Evolutionary conservation across 2,888 invertebrate species (phyloP), one percentile per base, ranked within the genome.

Genomic region (Leptinotarsa rubiginosa): DNA sequence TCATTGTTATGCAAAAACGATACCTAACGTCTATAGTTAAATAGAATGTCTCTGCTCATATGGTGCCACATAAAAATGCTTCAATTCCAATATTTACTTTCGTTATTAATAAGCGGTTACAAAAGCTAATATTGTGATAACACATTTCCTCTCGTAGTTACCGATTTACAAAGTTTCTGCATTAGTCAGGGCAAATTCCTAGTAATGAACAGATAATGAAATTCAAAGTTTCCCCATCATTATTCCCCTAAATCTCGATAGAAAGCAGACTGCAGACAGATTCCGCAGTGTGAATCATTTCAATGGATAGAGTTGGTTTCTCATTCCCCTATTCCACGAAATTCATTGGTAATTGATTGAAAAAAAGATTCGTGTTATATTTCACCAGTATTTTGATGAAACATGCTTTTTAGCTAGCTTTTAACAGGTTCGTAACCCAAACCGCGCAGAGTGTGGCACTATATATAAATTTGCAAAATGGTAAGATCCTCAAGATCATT

Each of bases 201-300:
- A 56, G 56, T 56, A 25, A 56, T 56, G 56, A 56, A 56, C 56
- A 56, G 56, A 56, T 56, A 56, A 56, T 56, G 20, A 22, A 56
- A 56, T 56, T 56, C 56, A 56, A 56, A 56, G 56, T 56, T 56
- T 56, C 56, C 56, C 56, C 25, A 4, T 56, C 56, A 56, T 56
- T 56, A 56, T 22, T 56, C 56, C 20, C 56, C 56, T 22, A 20
- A 56, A 13, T 56, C 25, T 25, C 22, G 15, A 20, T 25, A 25
- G 15, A 56, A 56, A 1, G 15, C 56, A 56, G 56, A 22, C 22
- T 56, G 56, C 56, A 20, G 52, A 50, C 50, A 52, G 22, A 56
- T 56, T 4, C 22, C 16, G 22, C 15, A 15, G 22, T 56, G 22
- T 56, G 56, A 56, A 20, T 56, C 56, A 56, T 22, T 56, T 56